A percentile compares a stretch with the other conserved stretches of the same genome.
Evolutionary conservation across 1,140 invertebrate species (phyloP).

Genomic region (Oppia nitens): DNA sequence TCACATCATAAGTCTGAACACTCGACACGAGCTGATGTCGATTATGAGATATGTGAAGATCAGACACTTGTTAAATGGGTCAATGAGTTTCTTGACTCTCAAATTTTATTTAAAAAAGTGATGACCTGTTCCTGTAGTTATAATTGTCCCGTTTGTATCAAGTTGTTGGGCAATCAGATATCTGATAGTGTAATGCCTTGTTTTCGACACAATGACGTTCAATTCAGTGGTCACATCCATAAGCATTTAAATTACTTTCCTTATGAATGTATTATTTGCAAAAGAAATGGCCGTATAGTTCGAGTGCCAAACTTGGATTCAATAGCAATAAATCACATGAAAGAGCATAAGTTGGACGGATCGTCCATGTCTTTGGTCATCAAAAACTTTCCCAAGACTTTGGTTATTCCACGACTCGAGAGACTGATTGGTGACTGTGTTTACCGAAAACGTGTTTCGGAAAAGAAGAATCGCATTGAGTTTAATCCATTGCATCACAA

Average conservation of each 20-base stretch:
- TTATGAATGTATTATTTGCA: constrained; percentile 7
- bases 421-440: constrained; percentile 3
- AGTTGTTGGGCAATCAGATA: neutral
- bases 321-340: constrained; percentile 1
- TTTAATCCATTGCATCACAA: no score
- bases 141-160: constrained; percentile 4
- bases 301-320: constrained; percentile 1
- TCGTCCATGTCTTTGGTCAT: neutral
- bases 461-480: constrained; percentile 5
- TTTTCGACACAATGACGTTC: constrained; percentile 1
- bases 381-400: constrained; percentile 1
- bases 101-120: neutral
- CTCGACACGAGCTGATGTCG: neutral
- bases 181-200: neutral
- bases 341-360: neutral
- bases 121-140: constrained; percentile 1
- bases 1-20: constrained; percentile 2
- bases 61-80: constrained; percentile 8
- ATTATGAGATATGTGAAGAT: constrained; percentile 9
- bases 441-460: neutral
- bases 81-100: constrained; percentile 8
- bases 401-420: neutral
- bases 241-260: constrained; percentile 5
- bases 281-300: neutral
- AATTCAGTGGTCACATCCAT: constrained; percentile 3